Evolutionary conservation across 2,797 vertebrate genomes (phyloP).

Genomic region (Phaenicophaeus curvirostris): DNA sequence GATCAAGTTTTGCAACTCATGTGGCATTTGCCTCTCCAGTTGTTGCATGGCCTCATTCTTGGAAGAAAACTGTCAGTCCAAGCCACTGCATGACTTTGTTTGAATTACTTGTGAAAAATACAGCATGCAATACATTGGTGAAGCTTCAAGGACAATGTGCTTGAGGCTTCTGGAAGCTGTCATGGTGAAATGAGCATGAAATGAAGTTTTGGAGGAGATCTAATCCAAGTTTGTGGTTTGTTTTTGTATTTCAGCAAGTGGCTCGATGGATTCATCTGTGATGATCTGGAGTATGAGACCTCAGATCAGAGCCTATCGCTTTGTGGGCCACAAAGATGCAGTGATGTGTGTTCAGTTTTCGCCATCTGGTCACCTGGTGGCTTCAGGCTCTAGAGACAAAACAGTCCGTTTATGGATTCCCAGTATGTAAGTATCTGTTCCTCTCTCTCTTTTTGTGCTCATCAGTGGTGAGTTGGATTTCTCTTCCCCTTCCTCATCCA

Average conservation of each 20-base stretch:
- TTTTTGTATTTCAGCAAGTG: constrained; percentile 79
- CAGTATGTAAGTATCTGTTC: constrained; percentile 83
- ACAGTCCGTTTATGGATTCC: constrained; percentile 95
- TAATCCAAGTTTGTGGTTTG: neutral
- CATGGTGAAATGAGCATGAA: neutral
- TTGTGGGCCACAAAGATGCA: constrained; percentile 92
- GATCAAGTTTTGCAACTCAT: neutral
- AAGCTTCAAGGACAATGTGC: neutral
- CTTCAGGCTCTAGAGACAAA: constrained; percentile 93
- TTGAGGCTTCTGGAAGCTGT: neutral
- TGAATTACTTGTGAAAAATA: neutral
- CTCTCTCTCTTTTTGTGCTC: neutral
- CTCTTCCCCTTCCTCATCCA: neutral
- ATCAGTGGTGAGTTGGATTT: neutral
- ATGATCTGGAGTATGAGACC: constrained; percentile 97
- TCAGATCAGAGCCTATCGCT: constrained; percentile 91
- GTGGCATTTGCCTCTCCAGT: neutral
- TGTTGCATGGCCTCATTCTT: neutral
- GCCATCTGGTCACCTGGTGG: constrained; percentile 92
- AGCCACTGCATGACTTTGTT: neutral
- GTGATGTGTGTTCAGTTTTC: constrained; percentile 91
- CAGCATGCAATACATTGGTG: neutral
- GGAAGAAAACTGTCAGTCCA: neutral
- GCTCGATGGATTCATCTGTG: constrained; percentile 90
- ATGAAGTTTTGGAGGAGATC: neutral